A percentile compares a stretch with the other conserved stretches of the same genome.
These are phyloP conservation scores for Daubentonia madagascariensis DNA, from an alignment of 2,113 vertebrate genomes.

Conservation along the genomic window DNA sequence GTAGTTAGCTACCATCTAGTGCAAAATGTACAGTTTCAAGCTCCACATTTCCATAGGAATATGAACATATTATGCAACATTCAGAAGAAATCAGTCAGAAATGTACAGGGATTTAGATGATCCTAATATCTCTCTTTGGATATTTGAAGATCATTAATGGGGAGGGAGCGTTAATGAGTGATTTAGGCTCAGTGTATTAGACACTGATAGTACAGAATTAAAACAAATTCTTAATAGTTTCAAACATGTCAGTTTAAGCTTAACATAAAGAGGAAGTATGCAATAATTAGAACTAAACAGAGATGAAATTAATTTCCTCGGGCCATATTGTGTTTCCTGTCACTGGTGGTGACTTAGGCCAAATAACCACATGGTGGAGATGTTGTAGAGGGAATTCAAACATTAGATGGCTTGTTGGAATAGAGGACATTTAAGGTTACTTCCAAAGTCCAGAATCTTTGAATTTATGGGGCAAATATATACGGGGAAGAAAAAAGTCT, in stretches of 20 bases:
- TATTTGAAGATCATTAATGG: neutral
- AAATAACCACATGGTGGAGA: conserved; percentile 77
- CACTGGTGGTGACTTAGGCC: conserved; percentile 46
- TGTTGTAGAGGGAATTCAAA: conserved; percentile 72
- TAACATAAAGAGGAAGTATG: neutral
- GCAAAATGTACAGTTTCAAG: neutral
- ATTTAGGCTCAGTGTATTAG: neutral
- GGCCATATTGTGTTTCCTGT: neutral
- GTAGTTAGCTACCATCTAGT: neutral
- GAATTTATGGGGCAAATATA: conserved; percentile 11
- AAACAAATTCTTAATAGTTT: neutral
- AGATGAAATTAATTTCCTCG: neutral
- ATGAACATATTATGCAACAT: neutral
- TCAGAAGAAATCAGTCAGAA: neutral
- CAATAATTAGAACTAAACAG: neutral
- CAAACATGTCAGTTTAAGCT: neutral
- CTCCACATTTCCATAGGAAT: neutral
- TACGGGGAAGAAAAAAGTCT: neutral
- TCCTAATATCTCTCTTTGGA: neutral
- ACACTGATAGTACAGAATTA: neutral
- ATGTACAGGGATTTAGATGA: neutral
- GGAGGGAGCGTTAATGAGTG: neutral
- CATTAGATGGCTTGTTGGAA: neutral
- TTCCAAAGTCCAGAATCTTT: conserved; percentile 50
- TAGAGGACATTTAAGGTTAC: conserved; percentile 67